These are phyloP conservation scores for Melieria picta DNA, from an alignment of 2,888 invertebrate species.

Conservation along the genomic window DNA sequence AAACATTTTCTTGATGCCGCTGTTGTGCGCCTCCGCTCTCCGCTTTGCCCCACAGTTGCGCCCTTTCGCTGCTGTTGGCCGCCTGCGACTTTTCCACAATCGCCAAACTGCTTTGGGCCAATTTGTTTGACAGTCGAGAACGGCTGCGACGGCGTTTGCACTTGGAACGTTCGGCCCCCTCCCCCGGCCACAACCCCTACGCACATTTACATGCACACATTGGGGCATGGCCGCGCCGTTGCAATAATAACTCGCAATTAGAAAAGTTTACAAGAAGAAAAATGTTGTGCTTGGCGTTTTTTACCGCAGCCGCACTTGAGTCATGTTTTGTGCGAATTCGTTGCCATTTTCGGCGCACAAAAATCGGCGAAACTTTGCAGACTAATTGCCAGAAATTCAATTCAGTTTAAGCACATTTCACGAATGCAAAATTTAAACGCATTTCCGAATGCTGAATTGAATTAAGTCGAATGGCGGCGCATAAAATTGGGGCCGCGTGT, in stretches of 20 bases:
- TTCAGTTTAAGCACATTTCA: slow-evolving; percentile 33
- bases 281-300: slow-evolving; percentile 20
- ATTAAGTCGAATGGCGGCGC: neutral
- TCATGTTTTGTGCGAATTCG: slow-evolving; percentile 2
- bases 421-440: slow-evolving; percentile 12
- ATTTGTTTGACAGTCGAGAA: slow-evolving; percentile 14
- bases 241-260: slow-evolving; percentile 35
- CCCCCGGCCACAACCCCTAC: neutral
- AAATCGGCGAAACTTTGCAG: slow-evolving; percentile 37
- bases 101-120: slow-evolving; percentile 22
- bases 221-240: neutral
- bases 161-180: neutral
- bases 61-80: no score
- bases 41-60: no score
- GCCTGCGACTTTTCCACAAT: slow-evolving; percentile 9
- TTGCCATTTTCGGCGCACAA: slow-evolving; percentile 4
- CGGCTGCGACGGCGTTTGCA: neutral
- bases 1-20: no score
- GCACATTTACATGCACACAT: neutral
- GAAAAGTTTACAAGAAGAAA: slow-evolving; percentile 34
- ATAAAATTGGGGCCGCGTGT: neutral
- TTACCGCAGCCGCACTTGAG: neutral
- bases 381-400: slow-evolving; percentile 40
- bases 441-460: slow-evolving; percentile 16
- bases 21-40: no score